Evolutionary conservation across 2,888 invertebrate genomes (phyloP).

Genomic region (Euplagia quadripunctaria): DNA sequence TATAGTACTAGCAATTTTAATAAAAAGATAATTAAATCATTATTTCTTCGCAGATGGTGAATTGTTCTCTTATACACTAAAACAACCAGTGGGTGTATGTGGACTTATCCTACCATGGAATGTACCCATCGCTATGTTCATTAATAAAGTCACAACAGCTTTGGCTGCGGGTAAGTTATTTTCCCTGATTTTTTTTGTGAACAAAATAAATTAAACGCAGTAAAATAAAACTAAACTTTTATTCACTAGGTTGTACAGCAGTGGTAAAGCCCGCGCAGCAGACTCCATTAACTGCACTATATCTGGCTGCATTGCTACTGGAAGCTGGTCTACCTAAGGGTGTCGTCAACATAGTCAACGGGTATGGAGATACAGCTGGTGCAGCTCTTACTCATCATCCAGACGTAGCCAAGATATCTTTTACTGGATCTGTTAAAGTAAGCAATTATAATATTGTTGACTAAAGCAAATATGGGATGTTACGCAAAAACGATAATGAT

Average conservation of each 20-base stretch:
- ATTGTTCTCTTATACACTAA: slow-evolving; percentile 93
- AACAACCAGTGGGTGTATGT: slow-evolving; percentile 95
- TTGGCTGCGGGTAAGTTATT: slow-evolving; percentile 87
- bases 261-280: slow-evolving; percentile 46
- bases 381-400: slow-evolving; percentile 91
- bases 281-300: slow-evolving; percentile 61
- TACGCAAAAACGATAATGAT: no score
- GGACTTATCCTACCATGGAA: slow-evolving; percentile 98
- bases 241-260: slow-evolving; percentile 90
- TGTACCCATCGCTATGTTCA: slow-evolving; percentile 96
- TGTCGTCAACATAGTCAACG: slow-evolving; percentile 95
- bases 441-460: slow-evolving; percentile 67
- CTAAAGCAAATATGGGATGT: no score
- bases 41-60: slow-evolving; percentile 89
- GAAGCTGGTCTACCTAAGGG: slow-evolving; percentile 97
- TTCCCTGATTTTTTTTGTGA: background rate
- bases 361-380: slow-evolving; percentile 92
- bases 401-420: slow-evolving; percentile 95
- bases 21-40: background rate
- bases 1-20: background rate
- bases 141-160: slow-evolving; percentile 97
- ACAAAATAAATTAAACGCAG: background rate
- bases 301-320: slow-evolving; percentile 91
- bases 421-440: slow-evolving; percentile 83
- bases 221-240: background rate